Evolutionary conservation across 53 echinoderm and acorn worm genomes (phyloP), one percentile per base, ranked within the genome.

Genomic region (Henricia sp.): DNA sequence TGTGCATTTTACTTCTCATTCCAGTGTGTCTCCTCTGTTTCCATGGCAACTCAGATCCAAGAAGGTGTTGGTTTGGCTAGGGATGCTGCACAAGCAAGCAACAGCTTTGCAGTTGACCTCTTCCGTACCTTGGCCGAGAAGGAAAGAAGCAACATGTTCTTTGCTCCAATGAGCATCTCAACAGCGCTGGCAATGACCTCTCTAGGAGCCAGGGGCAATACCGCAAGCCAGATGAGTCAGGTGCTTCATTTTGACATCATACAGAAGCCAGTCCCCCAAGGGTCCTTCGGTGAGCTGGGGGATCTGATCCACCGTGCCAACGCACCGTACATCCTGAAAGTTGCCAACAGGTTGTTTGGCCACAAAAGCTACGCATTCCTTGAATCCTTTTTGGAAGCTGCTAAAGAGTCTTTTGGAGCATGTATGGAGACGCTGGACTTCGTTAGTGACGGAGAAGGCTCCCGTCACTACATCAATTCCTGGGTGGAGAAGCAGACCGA

Each of bases 171-270:
- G 57, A 88, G 91, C 54, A 92, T 96, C 50, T 89, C 94, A 3
- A 88, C 96, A 2, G 96, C 94, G 9, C 82, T 96, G 27, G 90
- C 93, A 1, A 96, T 96, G 96, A 96, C 96, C 24, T 85, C 82
- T 26, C 63, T 93, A 19, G 96, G 96, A 41, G 92, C 92, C 14
- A 64, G 88, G 20, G 92, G 90, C 0, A 77, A 89, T 9, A 94
- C 96, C 5, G 78, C 92, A 10, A 29, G 67, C 1, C 96, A 96
- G 77, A 92, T 96, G 83, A 84, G 83, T 19, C 37, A 91, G 43
- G 92, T 94, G 5, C 88, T 96, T 10, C 80, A 90, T 16, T 88
- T 91, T 56, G 57, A 88, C 29, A n/a, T 77, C 41, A 25, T 96
- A 4, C 87, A 85, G 66, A 91, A 89, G 10, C 33, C 66, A 1